Evolutionary conservation across 2,797 vertebrate species (phyloP).

Genomic region (Hozukius guyotensis): DNA sequence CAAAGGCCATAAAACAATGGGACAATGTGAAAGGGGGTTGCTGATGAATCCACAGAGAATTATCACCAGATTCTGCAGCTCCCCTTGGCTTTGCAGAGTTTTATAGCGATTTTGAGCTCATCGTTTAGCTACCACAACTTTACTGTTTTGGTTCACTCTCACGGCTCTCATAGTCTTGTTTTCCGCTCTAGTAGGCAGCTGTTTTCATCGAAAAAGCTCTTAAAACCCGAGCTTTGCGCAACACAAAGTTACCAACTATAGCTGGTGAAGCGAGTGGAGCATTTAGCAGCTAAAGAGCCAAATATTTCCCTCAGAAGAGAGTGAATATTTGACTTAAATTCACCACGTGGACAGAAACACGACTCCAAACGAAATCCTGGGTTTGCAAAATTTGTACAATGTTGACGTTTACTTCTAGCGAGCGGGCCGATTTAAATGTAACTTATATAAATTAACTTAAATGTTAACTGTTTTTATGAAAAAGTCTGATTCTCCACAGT

Average conservation of each 20-base stretch:
- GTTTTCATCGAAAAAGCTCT: not conserved
- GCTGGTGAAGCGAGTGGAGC: not conserved
- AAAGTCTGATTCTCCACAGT: not conserved
- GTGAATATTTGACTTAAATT: too few species aligned
- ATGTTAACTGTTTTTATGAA: not conserved
- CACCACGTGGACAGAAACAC: too few species aligned
- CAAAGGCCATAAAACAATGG: not conserved
- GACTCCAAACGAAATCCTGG: not conserved
- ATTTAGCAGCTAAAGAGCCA: not conserved
- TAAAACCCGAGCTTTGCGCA: not conserved
- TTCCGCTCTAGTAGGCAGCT: not conserved
- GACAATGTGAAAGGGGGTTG: not conserved
- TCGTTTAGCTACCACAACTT: not conserved
- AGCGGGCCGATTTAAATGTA: not conserved
- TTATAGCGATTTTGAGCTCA: not conserved
- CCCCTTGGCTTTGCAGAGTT: not conserved
- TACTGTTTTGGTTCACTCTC: too few species aligned
- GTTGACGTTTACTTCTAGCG: not conserved
- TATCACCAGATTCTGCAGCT: not conserved
- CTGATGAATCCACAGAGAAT: not conserved
- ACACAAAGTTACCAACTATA: not conserved
- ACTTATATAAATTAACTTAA: not conserved
- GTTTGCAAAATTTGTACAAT: not conserved
- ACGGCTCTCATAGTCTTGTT: not conserved
- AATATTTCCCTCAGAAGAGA: too few species aligned